Percentiles rank a stretch among this genome's conserved stretches.
phyloP scores from a whole-genome alignment of 2,797 vertebrate genomes.

The Lithobates pipiens region DNA sequence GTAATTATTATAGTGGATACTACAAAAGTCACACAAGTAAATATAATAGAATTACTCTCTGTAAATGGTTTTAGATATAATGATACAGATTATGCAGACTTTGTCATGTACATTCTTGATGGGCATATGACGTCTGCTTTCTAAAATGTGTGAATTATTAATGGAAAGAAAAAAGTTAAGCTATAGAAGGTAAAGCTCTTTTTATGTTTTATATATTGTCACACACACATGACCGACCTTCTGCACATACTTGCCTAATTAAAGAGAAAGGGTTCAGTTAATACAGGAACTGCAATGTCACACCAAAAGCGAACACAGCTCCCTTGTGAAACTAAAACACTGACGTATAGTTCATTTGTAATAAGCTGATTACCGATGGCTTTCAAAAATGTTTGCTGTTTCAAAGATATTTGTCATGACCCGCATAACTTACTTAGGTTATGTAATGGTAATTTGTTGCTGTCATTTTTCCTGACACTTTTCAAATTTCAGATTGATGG shows the following conservation, averaged over 20 bases:
- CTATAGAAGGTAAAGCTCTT: background rate
- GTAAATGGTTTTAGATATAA: background rate
- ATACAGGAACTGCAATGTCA: background rate
- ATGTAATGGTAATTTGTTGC: background rate
- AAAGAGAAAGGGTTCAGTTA: conserved; percentile 23
- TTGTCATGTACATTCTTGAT: background rate
- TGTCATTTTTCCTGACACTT: conserved; percentile 14
- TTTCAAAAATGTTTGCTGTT: background rate
- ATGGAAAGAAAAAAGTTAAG: conserved; percentile 11
- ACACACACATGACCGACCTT: conserved; percentile 18
- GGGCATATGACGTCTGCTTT: background rate
- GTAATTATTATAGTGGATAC: background rate
- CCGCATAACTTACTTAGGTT: background rate
- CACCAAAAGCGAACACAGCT: background rate
- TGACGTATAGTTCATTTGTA: conserved; percentile 7
- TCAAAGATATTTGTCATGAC: background rate
- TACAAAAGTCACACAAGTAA: background rate
- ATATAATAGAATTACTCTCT: background rate
- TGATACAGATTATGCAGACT: background rate
- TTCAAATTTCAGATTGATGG: conserved; percentile 4
- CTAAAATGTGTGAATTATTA: background rate
- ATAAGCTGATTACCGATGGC: conserved; percentile 15
- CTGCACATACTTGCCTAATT: conserved; percentile 27
- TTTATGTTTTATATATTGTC: conserved; percentile 18
- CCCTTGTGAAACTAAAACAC: background rate